Conservation (phyloP, 30 jellyfish, hydroid and myxozoan species). For the Pelagia noctiluca region DNA sequence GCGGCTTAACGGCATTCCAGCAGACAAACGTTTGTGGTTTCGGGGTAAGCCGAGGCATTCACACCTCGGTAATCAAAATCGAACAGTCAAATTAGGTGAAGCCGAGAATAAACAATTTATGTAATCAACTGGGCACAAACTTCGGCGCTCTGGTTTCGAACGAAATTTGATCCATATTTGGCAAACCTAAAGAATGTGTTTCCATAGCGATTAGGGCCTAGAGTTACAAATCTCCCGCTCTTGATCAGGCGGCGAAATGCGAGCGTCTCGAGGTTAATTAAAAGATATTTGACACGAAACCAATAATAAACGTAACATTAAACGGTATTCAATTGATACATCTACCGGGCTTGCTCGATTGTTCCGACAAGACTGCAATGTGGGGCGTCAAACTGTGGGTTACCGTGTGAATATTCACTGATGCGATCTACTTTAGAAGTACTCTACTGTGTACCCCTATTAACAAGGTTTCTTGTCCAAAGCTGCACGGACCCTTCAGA, state of each 20-base stretch:
- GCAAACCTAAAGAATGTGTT: constrained; percentile 57
- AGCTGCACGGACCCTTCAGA: no score
- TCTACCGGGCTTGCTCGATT: no score
- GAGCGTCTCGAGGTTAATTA: constrained; percentile 59
- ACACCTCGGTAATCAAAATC: constrained; percentile 80
- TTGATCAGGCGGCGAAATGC: constrained; percentile 36
- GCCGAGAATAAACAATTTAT: constrained; percentile 73
- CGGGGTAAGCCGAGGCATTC: constrained; percentile 79
- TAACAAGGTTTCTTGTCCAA: no score
- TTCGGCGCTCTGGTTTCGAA: constrained; percentile 63
- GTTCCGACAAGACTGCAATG: no score
- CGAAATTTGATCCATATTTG: constrained; percentile 60
- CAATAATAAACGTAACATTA: no score
- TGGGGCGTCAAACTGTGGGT: no score
- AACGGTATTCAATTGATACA: no score
- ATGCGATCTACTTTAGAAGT: no score
- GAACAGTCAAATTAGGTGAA: constrained; percentile 66
- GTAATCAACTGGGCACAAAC: constrained; percentile 58
- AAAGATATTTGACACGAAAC: no score
- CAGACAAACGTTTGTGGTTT: constrained; percentile 73
- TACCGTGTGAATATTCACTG: no score
- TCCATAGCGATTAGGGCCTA: constrained; percentile 64
- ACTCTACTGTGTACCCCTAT: no score
- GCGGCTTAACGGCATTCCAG: constrained; percentile 76
- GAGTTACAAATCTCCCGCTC: constrained; percentile 45